Evolutionary conservation across 2,797 vertebrate genomes (phyloP).

Genomic region (Poeciliopsis paucimaculata): DNA sequence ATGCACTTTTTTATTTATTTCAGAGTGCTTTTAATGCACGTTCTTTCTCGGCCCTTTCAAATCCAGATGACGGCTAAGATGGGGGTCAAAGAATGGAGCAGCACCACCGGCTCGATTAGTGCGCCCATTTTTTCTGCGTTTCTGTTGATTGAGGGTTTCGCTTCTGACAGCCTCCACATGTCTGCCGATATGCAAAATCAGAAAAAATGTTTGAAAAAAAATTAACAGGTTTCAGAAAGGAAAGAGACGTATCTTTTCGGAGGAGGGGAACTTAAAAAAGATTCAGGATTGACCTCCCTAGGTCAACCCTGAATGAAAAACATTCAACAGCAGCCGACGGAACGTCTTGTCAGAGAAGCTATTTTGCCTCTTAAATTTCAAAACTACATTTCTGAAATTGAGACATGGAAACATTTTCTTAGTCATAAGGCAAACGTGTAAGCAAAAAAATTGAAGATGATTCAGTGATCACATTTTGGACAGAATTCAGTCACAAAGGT

Average conservation of each 20-base stretch:
- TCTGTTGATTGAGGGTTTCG: constrained; percentile 65
- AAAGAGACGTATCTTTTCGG: constrained; percentile 24
- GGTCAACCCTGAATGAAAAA: constrained; percentile 10
- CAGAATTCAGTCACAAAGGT: neutral
- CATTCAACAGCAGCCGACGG: neutral
- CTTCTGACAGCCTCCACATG: constrained; percentile 68
- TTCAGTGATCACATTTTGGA: neutral
- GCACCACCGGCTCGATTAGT: constrained; percentile 51
- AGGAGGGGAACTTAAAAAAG: constrained; percentile 20
- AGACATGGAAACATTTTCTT: constrained; percentile 8
- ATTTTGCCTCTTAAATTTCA: neutral
- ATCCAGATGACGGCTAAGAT: constrained; percentile 60
- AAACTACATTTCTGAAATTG: constrained; percentile 1
- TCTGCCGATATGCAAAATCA: constrained; percentile 52
- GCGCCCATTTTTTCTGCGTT: constrained; percentile 47
- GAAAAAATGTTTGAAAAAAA: constrained; percentile 52
- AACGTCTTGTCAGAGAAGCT: constrained; percentile 1
- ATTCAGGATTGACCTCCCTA: neutral
- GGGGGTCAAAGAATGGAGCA: constrained; percentile 58
- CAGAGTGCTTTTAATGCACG: constrained; percentile 38
- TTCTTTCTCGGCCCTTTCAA: constrained; percentile 13
- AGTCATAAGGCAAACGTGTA: neutral
- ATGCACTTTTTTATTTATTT: constrained; percentile 8
- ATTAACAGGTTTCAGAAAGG: constrained; percentile 48
- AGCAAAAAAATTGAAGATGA: neutral